Evolutionary conservation across 2,113 vertebrate genomes (phyloP).

Genomic region (Eclectus roratus): DNA sequence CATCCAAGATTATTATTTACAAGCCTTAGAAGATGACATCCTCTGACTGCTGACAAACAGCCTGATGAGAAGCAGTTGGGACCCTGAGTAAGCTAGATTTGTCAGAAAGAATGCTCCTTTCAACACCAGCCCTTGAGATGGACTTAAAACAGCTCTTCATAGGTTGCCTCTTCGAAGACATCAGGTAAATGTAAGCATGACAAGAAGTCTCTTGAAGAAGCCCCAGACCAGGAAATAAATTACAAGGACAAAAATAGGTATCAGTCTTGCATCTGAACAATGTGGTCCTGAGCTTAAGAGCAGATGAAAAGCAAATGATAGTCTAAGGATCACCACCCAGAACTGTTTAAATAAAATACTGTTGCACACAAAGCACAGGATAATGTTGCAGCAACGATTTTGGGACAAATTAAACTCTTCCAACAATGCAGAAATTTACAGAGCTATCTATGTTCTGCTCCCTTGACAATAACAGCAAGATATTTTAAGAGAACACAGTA

Average conservation of each 20-base stretch:
- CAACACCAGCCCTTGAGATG: background rate
- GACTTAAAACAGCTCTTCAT: background rate
- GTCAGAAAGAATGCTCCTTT: background rate
- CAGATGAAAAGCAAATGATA: background rate
- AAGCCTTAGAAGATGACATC: background rate
- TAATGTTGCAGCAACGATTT: background rate
- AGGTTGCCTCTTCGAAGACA: background rate
- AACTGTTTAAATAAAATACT: background rate
- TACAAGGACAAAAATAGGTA: background rate
- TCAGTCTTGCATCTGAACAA: background rate
- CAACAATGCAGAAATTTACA: background rate
- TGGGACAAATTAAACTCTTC: background rate
- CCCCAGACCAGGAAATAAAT: background rate
- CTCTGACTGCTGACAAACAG: background rate
- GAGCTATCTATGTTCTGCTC: background rate
- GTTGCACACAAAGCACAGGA: background rate
- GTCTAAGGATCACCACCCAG: background rate
- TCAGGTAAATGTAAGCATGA: background rate
- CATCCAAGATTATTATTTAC: background rate
- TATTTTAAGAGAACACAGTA: background rate
- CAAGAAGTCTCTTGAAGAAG: background rate
- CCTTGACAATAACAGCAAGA: background rate
- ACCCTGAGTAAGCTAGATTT: background rate
- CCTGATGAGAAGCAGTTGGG: background rate
- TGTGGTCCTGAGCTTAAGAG: background rate